Conservation (phyloP, 2,797 vertebrate genomes). For the Urocyon cinereoargenteus region DNA sequence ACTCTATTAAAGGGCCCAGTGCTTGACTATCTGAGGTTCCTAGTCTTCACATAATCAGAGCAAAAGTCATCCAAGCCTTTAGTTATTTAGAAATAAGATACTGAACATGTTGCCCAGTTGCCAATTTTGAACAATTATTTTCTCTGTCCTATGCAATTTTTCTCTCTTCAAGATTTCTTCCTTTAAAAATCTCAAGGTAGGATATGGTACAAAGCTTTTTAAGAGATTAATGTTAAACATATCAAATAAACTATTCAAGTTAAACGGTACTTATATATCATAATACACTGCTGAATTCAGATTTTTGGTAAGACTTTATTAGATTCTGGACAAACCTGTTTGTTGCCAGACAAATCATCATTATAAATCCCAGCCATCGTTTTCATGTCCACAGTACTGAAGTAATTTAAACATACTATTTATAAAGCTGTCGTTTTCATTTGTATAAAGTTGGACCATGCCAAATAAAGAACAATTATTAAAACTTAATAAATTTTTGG, state of each 20-base stretch:
- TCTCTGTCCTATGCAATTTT: slow-evolving; percentile 20
- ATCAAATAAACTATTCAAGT: slow-evolving; percentile 43
- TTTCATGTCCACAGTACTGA: slow-evolving; percentile 40
- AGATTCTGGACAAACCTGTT: slow-evolving; percentile 47
- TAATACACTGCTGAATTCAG: slow-evolving; percentile 32
- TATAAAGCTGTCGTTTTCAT: slow-evolving; percentile 66
- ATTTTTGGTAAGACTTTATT: slow-evolving; percentile 63
- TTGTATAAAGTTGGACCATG: slow-evolving; percentile 42
- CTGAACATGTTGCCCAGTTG: neutral
- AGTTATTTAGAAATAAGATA: slow-evolving; percentile 29
- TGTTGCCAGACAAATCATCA: slow-evolving; percentile 37
- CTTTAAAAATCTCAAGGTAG: slow-evolving; percentile 32
- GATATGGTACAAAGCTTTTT: slow-evolving; percentile 1
- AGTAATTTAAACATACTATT: slow-evolving; percentile 58
- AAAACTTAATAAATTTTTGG: slow-evolving; percentile 28
- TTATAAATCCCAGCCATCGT: slow-evolving; percentile 27
- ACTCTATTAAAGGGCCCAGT: neutral
- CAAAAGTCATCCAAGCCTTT: neutral
- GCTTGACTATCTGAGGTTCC: neutral
- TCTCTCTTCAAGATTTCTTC: slow-evolving; percentile 38
- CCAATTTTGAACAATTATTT: neutral
- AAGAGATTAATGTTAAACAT: slow-evolving; percentile 49
- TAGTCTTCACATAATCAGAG: slow-evolving; percentile 37
- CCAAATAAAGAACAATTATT: slow-evolving; percentile 63
- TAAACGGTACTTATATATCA: slow-evolving; percentile 33